Conservation (phyloP, 1,140 invertebrate species). For the Polypedilum vanderplanki region DNA sequence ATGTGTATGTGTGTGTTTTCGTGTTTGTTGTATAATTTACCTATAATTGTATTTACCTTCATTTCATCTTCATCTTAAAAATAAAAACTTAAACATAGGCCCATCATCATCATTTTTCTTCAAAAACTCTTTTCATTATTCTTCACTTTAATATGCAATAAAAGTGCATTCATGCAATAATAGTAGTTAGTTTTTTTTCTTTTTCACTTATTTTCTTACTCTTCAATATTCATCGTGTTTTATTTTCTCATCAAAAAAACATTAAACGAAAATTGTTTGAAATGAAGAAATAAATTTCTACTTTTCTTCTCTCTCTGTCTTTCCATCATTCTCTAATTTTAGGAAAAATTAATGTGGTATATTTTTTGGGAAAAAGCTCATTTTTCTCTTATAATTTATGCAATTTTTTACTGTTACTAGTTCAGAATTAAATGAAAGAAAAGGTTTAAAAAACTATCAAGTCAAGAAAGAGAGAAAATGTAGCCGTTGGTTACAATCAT, state of each 20-base stretch:
- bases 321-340: too few relatives aligned
- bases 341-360: too few relatives aligned
- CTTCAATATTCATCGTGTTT: neutral
- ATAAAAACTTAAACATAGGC: constrained; percentile 7
- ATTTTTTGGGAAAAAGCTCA: too few relatives aligned
- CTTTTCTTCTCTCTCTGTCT: too few relatives aligned
- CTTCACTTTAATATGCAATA: neutral
- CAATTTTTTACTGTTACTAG: too few relatives aligned
- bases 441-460: too few relatives aligned
- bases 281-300: too few relatives aligned
- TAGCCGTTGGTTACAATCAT: too few relatives aligned
- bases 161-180: constrained; percentile 9
- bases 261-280: too few relatives aligned
- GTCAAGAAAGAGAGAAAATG: too few relatives aligned
- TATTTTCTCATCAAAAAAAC: neutral
- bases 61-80: neutral
- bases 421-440: too few relatives aligned
- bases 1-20: neutral
- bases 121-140: neutral
- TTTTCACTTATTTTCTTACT: neutral
- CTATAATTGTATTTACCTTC: neutral
- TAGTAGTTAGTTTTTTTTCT: neutral
- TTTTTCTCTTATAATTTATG: too few relatives aligned
- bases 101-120: neutral
- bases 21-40: constrained; percentile 13